Evolutionary conservation across 2,113 vertebrate species (phyloP).

Genomic region (Eubucco bourcierii): DNA sequence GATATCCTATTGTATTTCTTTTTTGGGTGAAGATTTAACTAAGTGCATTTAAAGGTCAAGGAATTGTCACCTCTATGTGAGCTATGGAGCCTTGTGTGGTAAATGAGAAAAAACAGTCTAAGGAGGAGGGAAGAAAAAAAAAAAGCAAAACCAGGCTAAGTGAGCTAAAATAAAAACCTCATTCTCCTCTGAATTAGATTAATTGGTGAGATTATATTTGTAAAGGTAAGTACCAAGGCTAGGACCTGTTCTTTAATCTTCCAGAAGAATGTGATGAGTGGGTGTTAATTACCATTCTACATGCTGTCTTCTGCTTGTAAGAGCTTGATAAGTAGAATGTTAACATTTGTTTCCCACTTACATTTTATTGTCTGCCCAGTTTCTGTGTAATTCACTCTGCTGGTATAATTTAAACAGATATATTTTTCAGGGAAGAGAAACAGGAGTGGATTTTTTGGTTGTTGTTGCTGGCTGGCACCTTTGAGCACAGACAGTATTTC

Average conservation of each 20-base stretch:
- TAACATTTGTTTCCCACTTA: conserved; percentile 43
- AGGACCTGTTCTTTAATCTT: conserved; percentile 49
- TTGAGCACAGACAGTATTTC: background rate
- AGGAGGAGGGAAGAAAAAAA: background rate
- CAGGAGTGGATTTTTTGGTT: background rate
- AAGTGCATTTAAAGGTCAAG: conserved; percentile 11
- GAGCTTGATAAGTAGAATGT: conserved; percentile 39
- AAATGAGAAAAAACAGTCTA: conserved; percentile 34
- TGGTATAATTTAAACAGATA: background rate
- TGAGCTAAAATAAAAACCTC: background rate
- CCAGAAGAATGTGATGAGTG: conserved; percentile 30
- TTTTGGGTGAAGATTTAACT: conserved; percentile 11
- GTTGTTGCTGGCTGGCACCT: background rate
- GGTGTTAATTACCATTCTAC: conserved; percentile 51
- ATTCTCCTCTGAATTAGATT: conserved; percentile 33
- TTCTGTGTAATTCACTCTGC: background rate
- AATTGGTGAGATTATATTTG: conserved; percentile 50
- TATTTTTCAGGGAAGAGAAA: background rate
- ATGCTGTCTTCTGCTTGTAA: conserved; percentile 23
- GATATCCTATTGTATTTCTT: background rate
- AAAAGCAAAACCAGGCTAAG: background rate
- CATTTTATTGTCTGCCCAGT: background rate
- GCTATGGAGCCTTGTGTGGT: background rate
- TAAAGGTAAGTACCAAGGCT: conserved; percentile 18
- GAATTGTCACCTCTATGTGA: conserved; percentile 4